Percentiles rank a stretch among this genome's conserved stretches.
Evolutionary conservation across 1,140 invertebrate species (phyloP).

Genomic region (Drosophila bocki): DNA sequence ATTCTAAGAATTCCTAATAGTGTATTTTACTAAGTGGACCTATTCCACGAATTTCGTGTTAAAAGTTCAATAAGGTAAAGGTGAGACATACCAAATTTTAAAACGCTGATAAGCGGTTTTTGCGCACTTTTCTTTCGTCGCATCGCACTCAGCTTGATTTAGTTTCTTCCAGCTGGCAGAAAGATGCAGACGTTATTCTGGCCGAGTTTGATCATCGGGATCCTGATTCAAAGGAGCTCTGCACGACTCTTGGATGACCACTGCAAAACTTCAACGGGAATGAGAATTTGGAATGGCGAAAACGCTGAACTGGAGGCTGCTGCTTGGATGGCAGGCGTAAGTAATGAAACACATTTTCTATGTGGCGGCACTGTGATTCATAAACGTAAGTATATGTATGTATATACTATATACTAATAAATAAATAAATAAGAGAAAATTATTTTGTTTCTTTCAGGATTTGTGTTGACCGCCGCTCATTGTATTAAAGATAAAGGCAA

Average conservation of each 20-base stretch:
- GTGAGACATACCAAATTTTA: too few species aligned
- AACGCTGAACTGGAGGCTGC: neutral
- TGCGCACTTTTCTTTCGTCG: neutral
- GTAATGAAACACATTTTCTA: too few species aligned
- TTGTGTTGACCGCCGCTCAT: conserved; percentile 18
- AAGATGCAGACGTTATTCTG: neutral
- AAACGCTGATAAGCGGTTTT: neutral
- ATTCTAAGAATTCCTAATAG: too few species aligned
- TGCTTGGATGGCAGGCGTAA: too few species aligned
- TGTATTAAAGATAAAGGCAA: neutral
- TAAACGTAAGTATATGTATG: too few species aligned
- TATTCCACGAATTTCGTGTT: too few species aligned
- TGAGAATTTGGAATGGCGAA: neutral
- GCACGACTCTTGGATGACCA: neutral
- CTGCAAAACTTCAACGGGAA: neutral
- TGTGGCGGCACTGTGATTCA: too few species aligned
- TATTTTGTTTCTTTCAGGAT: neutral
- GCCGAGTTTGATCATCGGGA: too few species aligned
- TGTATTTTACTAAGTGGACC: too few species aligned
- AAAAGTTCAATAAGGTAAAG: too few species aligned
- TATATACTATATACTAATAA: too few species aligned
- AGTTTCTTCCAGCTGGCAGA: neutral
- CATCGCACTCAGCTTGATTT: neutral
- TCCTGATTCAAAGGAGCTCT: neutral
- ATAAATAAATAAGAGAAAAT: too few species aligned